These are phyloP conservation scores for Plectropomus leopardus DNA, from an alignment of 2,113 vertebrate species.

Conservation along the genomic window DNA sequence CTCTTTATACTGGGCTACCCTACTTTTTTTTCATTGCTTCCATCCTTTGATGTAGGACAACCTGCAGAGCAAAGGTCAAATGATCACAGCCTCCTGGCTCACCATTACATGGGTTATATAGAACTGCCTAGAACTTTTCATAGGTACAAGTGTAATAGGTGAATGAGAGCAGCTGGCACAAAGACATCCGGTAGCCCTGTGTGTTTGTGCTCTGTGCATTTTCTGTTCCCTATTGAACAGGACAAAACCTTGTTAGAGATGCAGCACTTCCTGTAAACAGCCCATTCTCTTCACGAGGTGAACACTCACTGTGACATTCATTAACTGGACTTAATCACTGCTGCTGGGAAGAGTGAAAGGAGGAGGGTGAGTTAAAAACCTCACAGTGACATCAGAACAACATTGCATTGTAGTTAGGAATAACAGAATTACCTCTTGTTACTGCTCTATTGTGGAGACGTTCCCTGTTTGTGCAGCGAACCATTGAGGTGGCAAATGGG, in stretches of 20 bases:
- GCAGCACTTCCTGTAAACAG: slow-evolving; percentile 12
- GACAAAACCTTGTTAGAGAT: not conserved
- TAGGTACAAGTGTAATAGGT: too few species aligned
- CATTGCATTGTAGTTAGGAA: not conserved
- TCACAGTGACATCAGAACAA: slow-evolving; percentile 3
- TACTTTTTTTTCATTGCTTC: too few species aligned
- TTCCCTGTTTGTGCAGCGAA: slow-evolving; percentile 33
- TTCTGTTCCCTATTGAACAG: not conserved
- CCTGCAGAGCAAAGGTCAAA: too few species aligned
- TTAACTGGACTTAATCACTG: slow-evolving; percentile 12
- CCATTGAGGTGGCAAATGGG: slow-evolving; percentile 45
- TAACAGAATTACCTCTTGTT: slow-evolving; percentile 33
- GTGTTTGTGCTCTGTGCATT: too few species aligned
- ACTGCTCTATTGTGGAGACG: not conserved
- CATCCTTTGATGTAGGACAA: too few species aligned
- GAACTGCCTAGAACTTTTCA: too few species aligned
- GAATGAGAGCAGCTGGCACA: not conserved
- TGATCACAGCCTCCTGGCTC: too few species aligned
- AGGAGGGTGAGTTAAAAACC: not conserved
- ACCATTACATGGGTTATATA: too few species aligned
- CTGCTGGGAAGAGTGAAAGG: not conserved
- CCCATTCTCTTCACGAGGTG: too few species aligned
- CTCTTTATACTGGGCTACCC: too few species aligned
- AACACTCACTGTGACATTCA: too few species aligned
- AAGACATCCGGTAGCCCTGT: not conserved